These are phyloP conservation scores for Syngnathus scovelli DNA, from an alignment of 2,113 vertebrate genomes.

Conservation along the genomic window DNA sequence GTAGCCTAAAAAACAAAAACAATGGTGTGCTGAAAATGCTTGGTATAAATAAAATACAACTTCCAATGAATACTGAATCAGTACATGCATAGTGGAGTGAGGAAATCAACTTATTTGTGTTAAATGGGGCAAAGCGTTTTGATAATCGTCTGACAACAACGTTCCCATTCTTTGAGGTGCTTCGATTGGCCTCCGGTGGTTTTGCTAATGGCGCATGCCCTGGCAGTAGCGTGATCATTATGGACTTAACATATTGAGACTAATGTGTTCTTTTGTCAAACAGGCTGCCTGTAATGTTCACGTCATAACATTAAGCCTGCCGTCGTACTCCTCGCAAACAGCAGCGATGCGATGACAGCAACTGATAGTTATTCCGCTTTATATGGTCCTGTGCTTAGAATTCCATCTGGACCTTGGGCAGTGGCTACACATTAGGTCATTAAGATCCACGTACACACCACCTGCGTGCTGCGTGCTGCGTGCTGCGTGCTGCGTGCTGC, in stretches of 20 bases:
- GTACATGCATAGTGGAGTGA: background rate
- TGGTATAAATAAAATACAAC: background rate
- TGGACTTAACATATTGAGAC: constrained; percentile 33
- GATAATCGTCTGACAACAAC: constrained; percentile 7
- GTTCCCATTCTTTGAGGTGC: constrained; percentile 16
- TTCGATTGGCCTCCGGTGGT: constrained; percentile 17
- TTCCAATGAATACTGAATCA: background rate
- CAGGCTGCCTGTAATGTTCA: constrained; percentile 28
- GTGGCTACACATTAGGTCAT: constrained; percentile 9
- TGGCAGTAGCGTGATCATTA: constrained; percentile 27
- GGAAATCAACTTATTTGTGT: constrained; percentile 10
- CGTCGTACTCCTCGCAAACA: constrained; percentile 3
- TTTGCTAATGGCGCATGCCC: constrained; percentile 17
- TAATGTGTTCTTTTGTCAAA: constrained; percentile 27
- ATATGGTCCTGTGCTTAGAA: background rate
- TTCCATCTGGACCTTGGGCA: background rate
- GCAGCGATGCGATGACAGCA: background rate
- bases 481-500: constrained; percentile 13
- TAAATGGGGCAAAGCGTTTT: background rate
- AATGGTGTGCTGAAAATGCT: no score
- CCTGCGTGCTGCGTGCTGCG: constrained; percentile 10
- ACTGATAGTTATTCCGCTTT: constrained; percentile 13
- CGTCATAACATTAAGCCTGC: constrained; percentile 28
- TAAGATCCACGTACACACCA: constrained; percentile 26
- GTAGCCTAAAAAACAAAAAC: no score